Conservation (phyloP, 2,113 vertebrate genomes). For the Carettochelys insculpta region DNA sequence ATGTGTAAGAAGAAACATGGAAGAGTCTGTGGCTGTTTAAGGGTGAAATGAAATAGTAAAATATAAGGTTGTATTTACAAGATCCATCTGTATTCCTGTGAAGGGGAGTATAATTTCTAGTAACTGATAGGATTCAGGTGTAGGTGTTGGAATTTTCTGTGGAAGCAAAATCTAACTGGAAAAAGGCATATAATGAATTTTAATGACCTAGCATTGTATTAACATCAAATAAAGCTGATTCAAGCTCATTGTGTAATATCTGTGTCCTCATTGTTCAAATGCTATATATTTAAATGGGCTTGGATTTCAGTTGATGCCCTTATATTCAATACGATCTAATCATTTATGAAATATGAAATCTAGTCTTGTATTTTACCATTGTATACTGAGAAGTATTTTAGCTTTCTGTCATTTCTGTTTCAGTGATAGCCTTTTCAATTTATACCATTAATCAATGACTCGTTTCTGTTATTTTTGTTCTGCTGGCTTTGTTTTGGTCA, state of each 20-base stretch:
- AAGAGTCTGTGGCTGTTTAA: background rate
- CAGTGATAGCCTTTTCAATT: background rate
- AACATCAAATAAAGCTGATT: background rate
- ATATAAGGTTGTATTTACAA: background rate
- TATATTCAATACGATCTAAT: background rate
- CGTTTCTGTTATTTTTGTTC: background rate
- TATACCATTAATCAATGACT: background rate
- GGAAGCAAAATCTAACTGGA: background rate
- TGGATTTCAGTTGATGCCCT: background rate
- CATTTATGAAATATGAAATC: background rate
- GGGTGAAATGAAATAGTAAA: background rate
- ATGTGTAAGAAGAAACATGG: background rate
- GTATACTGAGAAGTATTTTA: background rate
- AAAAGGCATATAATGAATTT: background rate
- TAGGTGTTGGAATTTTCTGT: accelerated
- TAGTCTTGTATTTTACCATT: background rate
- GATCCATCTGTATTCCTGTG: background rate
- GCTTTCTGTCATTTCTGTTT: background rate
- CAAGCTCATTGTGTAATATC: background rate
- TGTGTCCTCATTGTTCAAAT: background rate
- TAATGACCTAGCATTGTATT: background rate
- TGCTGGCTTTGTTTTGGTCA: background rate
- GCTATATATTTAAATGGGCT: background rate
- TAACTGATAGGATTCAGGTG: background rate
- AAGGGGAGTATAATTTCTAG: background rate